Percentiles rank a stretch among this genome's conserved stretches.
phyloP scores from a whole-genome alignment of 1,140 invertebrate species.

The Cotesia glomerata region DNA sequence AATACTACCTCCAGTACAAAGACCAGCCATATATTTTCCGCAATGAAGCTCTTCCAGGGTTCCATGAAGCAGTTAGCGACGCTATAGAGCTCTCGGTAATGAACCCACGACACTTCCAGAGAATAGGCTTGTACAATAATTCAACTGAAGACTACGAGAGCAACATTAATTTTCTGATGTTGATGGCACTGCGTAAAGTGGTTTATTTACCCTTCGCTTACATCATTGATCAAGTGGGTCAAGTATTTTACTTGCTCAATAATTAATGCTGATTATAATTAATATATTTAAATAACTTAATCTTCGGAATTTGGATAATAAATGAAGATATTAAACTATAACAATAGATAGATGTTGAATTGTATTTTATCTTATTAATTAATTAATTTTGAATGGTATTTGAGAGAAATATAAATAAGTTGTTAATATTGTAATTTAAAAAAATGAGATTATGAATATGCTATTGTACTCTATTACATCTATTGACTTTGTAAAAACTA shows the following conservation, averaged over 20 bases:
- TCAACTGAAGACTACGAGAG: slow-evolving; percentile 72
- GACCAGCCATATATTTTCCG: slow-evolving; percentile 77
- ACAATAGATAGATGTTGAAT: too few species aligned
- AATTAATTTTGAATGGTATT: too few species aligned
- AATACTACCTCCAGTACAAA: slow-evolving; percentile 83
- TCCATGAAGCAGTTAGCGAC: slow-evolving; percentile 90
- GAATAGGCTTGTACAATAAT: slow-evolving; percentile 75
- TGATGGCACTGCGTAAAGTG: slow-evolving; percentile 82
- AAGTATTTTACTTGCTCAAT: not conserved
- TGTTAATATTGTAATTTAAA: too few species aligned
- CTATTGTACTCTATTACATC: too few species aligned
- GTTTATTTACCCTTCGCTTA: slow-evolving; percentile 81
- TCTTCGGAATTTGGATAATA: too few species aligned
- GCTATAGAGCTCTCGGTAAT: slow-evolving; percentile 79
- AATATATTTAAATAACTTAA: too few species aligned
- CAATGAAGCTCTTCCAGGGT: slow-evolving; percentile 82
- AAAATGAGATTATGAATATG: too few species aligned
- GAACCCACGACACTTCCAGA: slow-evolving; percentile 75
- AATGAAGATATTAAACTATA: too few species aligned
- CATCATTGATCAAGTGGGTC: slow-evolving; percentile 73
- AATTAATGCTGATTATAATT: slow-evolving; percentile 4
- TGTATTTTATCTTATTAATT: too few species aligned
- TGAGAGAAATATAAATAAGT: too few species aligned
- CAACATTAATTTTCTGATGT: slow-evolving; percentile 81
- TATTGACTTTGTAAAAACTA: too few species aligned